Base-by-base conservation (phyloP, 1,140 invertebrate species). In the Dinoponera quadriceps region DNA sequence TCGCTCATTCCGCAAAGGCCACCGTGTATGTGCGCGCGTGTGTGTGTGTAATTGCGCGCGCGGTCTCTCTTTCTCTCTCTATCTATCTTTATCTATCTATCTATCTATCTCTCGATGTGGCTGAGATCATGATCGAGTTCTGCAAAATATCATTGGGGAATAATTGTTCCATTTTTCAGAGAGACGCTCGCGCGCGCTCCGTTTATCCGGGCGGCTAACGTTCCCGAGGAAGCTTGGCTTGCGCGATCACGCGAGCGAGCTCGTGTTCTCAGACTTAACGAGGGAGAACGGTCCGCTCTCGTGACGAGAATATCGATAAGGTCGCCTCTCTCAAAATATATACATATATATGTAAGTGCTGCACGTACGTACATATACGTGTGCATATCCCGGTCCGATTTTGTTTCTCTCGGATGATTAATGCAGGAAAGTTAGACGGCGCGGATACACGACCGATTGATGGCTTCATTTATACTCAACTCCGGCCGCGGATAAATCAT, bases 401-500 rank as follows among this genome's bases (percentile, higher is more conserved):
- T 48, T 2, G 49, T 55, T 69, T 55, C 33, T 55, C 33, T 55
- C 18, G 33, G 25, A 51, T 57, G 65, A 80, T 69, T 71, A 57
- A 71, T 57, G 48, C 57, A 44, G 65, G 63, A 78, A 78, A 78
- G 33, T 44, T 68, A 29, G 27, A 51, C 4, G 48, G 22, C 33
- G 33, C 29, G 38, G 29, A 69, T 13, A 57, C 33, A 69, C 18
- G 33, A 78, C 18, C 75, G 51, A 55, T 55, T 57, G 75, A 80
- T 69, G 51, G 33, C 38, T 80, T 80, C 51, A 71, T 80, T 80
- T 80, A 3, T 44, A 71, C 33, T 71, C 33, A 29, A 71, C 14
- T 57, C 22, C n/a, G 22, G 16, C 38, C 59, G 18, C 33, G 38
- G 54, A 80, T 80, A 80, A 80, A 80, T 80, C 33, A 71, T 22